These are phyloP conservation scores for Vanessa tameamea DNA, from an alignment of 1,140 invertebrate genomes.

Conservation along the genomic window DNA sequence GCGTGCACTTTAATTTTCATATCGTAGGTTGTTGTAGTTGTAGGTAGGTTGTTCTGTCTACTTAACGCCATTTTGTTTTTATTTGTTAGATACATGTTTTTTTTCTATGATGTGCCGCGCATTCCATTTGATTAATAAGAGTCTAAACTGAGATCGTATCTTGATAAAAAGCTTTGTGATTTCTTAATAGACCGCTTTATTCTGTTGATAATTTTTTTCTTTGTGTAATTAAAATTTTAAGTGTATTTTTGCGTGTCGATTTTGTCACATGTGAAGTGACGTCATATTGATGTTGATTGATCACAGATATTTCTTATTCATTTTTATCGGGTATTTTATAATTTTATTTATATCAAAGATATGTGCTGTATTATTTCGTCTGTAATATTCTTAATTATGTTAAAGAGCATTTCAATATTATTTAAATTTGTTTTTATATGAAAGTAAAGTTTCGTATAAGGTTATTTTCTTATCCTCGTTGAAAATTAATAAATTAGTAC, in stretches of 20 bases:
- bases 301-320: not conserved
- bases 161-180: constrained; percentile 70
- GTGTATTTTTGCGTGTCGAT: constrained; percentile 11
- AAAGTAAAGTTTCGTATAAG: no score
- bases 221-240: constrained; percentile 37
- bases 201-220: constrained; percentile 35
- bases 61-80: constrained; percentile 76
- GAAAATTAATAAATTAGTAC: no score
- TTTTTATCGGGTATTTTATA: no score
- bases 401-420: no score
- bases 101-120: constrained; percentile 58
- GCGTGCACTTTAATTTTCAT: not conserved
- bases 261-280: not conserved
- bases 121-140: constrained; percentile 71
- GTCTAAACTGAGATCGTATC: constrained; percentile 61
- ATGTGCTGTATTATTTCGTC: no score
- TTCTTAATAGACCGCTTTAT: constrained; percentile 66
- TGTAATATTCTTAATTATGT: no score
- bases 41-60: constrained; percentile 67
- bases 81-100: constrained; percentile 66
- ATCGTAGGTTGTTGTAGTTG: no score
- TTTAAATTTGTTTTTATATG: no score
- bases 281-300: constrained; percentile 23
- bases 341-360: no score
- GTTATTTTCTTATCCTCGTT: no score